Conservation (phyloP, 2,888 invertebrate species). For the Dichetophora obliterata region DNA sequence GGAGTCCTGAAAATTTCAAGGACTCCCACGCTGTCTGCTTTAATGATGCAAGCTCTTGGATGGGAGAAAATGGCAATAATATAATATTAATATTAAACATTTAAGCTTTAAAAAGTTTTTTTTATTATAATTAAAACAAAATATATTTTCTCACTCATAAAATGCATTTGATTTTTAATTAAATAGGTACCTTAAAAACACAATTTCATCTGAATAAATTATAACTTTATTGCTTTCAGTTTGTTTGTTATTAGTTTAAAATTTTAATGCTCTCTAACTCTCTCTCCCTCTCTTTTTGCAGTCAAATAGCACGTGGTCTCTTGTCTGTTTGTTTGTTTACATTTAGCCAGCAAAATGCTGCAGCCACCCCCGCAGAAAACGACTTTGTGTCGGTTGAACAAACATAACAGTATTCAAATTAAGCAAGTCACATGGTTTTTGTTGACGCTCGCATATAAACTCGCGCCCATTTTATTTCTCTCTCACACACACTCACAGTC, state of each 20-base stretch:
- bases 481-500: background rate
- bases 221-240: background rate
- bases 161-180: too few relatives aligned
- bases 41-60: constrained; percentile 5
- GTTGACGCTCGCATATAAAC: background rate
- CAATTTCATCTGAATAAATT: too few relatives aligned
- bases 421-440: constrained; percentile 19
- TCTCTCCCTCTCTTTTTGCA: background rate
- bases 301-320: constrained; percentile 28
- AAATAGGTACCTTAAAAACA: too few relatives aligned
- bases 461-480: background rate
- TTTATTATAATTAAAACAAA: too few relatives aligned
- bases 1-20: constrained; percentile 5
- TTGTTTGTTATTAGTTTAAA: background rate
- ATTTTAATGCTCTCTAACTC: background rate
- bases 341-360: constrained; percentile 17
- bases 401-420: constrained; percentile 15
- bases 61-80: background rate
- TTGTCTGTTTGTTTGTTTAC: constrained; percentile 38
- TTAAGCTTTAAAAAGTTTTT: too few relatives aligned
- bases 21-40: background rate
- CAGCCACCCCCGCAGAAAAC: constrained; percentile 10
- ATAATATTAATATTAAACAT: too few relatives aligned
- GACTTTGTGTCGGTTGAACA: background rate
- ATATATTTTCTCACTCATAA: too few relatives aligned